Conservation (phyloP, 2,797 vertebrate species). For the Labroides dimidiatus region DNA sequence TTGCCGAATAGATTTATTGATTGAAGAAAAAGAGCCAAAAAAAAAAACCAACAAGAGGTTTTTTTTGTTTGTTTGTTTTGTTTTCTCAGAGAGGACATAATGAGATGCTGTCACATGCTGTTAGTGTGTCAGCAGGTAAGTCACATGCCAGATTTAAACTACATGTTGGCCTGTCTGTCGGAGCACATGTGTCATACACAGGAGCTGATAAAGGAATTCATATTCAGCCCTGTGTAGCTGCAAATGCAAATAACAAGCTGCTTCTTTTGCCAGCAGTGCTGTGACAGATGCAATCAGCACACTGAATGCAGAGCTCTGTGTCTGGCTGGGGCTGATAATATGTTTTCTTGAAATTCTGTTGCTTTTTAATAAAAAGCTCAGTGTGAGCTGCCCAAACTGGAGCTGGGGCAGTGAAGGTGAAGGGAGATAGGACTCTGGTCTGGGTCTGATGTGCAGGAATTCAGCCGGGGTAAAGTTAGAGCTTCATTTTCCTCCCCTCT, state of each 20-base stretch:
- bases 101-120: neutral
- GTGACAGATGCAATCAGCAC: constrained; percentile 43
- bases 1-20: too few relatives aligned
- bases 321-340: constrained; percentile 57
- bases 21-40: neutral
- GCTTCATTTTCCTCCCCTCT: constrained; percentile 54
- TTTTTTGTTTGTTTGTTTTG: too few relatives aligned
- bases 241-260: constrained; percentile 45
- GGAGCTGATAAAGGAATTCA: neutral
- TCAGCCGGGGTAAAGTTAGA: constrained; percentile 35
- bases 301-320: constrained; percentile 40
- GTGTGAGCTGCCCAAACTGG: constrained; percentile 41
- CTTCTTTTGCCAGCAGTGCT: constrained; percentile 28
- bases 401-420: constrained; percentile 64
- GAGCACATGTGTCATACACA: neutral
- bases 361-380: constrained; percentile 48
- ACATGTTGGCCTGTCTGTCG: neutral
- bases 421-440: constrained; percentile 45
- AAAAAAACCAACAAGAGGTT: too few relatives aligned
- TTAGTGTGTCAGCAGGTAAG: neutral
- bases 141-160: neutral
- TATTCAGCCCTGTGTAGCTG: constrained; percentile 1
- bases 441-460: constrained; percentile 54
- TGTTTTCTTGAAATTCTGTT: constrained; percentile 33
- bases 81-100: neutral